Conservation (phyloP, 2,888 invertebrate species). For the Cryptus armator region DNA sequence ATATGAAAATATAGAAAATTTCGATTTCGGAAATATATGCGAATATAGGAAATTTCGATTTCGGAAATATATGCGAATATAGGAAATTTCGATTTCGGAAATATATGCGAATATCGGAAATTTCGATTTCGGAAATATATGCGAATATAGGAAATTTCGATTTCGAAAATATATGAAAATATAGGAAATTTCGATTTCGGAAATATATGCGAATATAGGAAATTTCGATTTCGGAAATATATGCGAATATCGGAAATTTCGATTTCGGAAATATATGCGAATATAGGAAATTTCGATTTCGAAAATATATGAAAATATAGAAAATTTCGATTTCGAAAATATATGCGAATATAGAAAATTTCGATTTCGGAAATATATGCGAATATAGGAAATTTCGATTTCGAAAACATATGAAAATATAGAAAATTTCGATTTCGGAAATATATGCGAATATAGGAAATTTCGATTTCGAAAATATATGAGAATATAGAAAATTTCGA, state of each 20-base stretch:
- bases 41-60: too few relatives aligned
- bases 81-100: not conserved
- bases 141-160: not conserved
- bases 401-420: not conserved
- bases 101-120: not conserved
- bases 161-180: not conserved
- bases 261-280: not conserved
- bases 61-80: not conserved
- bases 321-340: not conserved
- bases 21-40: not conserved
- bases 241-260: not conserved
- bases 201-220: not conserved
- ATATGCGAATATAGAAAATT: conserved; percentile 4
- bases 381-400: too few relatives aligned
- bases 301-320: not conserved
- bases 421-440: not conserved
- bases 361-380: not conserved
- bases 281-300: not conserved
- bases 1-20: not conserved
- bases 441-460: too few relatives aligned
- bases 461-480: too few relatives aligned
- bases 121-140: not conserved
- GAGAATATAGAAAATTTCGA: too few relatives aligned
- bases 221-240: not conserved
- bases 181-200: too few relatives aligned